A percentile compares a stretch with the other conserved stretches of the same genome.
These are phyloP conservation scores for Zosterops japonicus DNA, from an alignment of 2,113 vertebrate species.

Conservation along the genomic window DNA sequence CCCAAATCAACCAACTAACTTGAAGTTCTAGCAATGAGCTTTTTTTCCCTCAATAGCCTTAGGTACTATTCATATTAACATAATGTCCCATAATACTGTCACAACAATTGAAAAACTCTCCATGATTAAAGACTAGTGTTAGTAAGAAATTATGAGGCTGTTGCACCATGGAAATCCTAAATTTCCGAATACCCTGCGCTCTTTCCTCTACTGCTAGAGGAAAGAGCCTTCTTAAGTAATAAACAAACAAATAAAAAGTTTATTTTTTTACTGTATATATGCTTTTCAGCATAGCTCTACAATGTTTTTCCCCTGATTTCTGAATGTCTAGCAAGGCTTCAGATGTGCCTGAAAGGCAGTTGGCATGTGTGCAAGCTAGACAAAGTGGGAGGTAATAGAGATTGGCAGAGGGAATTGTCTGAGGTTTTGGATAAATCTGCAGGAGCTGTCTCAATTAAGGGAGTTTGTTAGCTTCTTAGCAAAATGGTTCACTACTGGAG, in stretches of 20 bases:
- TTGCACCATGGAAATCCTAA: neutral
- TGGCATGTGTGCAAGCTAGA: neutral
- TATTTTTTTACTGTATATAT: neutral
- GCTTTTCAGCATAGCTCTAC: neutral
- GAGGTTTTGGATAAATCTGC: conserved; percentile 3
- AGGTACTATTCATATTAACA: neutral
- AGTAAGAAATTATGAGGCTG: neutral
- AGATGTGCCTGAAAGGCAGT: neutral
- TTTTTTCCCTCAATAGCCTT: neutral
- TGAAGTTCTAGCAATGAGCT: neutral
- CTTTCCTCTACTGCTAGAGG: neutral
- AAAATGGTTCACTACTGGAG: neutral
- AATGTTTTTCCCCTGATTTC: neutral
- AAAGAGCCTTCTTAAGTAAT: neutral
- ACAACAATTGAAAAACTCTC: neutral
- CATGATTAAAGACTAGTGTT: neutral
- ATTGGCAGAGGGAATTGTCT: neutral
- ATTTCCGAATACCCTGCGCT: neutral
- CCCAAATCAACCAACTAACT: neutral
- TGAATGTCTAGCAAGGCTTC: neutral
- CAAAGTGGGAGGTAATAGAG: neutral
- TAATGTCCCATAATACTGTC: neutral
- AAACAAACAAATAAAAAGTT: neutral
- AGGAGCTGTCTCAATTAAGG: neutral
- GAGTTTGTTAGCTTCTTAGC: neutral